phyloP scores from a whole-genome alignment of 2,888 invertebrate genomes.

The Thera britannica region DNA sequence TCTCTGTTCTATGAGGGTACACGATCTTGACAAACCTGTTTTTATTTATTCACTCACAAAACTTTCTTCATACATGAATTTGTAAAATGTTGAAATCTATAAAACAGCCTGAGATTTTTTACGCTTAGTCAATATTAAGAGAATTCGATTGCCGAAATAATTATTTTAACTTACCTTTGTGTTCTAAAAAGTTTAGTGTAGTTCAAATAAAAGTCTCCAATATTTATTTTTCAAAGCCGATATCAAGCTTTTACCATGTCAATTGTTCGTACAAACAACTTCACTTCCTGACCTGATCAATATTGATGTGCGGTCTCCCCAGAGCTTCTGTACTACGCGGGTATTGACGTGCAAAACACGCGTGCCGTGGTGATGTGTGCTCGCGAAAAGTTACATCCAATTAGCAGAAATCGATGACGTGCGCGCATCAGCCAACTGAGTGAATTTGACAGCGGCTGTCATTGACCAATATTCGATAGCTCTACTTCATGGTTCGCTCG shows the following conservation, averaged over 20 bases:
- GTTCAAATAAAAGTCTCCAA: neutral
- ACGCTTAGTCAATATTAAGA: neutral
- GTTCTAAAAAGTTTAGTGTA: neutral
- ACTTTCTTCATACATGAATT: no score
- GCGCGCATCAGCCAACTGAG: constrained; percentile 58
- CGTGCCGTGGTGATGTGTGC: constrained; percentile 52
- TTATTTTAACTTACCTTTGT: neutral
- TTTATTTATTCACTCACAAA: no score
- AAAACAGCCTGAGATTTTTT: no score
- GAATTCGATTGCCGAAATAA: neutral
- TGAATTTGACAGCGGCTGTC: constrained; percentile 72
- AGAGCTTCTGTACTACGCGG: constrained; percentile 20
- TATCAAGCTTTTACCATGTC: constrained; percentile 18
- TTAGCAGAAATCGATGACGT: constrained; percentile 75
- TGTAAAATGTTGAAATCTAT: no score
- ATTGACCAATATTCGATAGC: constrained; percentile 37
- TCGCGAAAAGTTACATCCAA: constrained; percentile 77
- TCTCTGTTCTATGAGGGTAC: no score
- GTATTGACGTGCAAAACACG: constrained; percentile 44
- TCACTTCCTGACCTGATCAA: constrained; percentile 25
- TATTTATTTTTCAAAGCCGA: constrained; percentile 9
- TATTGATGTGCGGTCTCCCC: constrained; percentile 29
- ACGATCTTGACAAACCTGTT: no score
- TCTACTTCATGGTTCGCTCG: constrained; percentile 13
- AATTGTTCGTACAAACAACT: constrained; percentile 25